A percentile compares a stretch with the other conserved stretches of the same genome.
phyloP scores from a whole-genome alignment of 2,888 invertebrate genomes.

The Scelioninae gen. 2 region DNA sequence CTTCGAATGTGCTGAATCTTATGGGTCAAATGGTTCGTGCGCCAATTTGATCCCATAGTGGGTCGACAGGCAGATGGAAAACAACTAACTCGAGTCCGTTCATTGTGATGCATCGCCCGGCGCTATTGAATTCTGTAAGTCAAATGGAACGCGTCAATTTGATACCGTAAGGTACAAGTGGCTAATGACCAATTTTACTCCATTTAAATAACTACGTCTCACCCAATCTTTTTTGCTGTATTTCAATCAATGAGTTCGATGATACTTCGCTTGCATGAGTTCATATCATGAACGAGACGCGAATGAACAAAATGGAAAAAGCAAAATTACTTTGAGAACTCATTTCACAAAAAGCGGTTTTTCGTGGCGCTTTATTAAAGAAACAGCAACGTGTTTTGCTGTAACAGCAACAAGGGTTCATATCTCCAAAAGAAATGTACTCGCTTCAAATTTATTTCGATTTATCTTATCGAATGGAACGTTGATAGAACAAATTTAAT shows the following conservation, averaged over 20 bases:
- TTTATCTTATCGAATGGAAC: too few species aligned
- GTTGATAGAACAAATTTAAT: too few species aligned
- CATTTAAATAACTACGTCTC: conserved; percentile 43
- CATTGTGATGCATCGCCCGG: conserved; percentile 54
- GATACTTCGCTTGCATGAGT: conserved; percentile 3
- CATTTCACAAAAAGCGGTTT: neutral
- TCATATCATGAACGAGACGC: conserved; percentile 1
- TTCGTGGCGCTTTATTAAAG: too few species aligned
- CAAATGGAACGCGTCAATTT: conserved; percentile 56
- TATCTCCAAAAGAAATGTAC: too few species aligned
- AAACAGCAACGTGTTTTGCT: too few species aligned
- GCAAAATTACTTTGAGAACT: too few species aligned
- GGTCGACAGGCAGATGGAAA: conserved; percentile 27
- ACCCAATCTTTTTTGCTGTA: conserved; percentile 18
- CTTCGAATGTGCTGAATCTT: conserved; percentile 47
- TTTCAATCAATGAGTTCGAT: conserved; percentile 19
- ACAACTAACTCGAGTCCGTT: conserved; percentile 43
- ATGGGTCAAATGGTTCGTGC: conserved; percentile 52
- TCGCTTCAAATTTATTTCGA: too few species aligned
- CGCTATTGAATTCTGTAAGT: conserved; percentile 55
- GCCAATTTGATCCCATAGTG: conserved; percentile 37
- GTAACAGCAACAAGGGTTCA: too few species aligned
- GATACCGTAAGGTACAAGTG: conserved; percentile 53
- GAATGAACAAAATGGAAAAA: conserved; percentile 7
- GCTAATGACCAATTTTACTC: conserved; percentile 50